Evolutionary conservation across 2,797 vertebrate genomes (phyloP).

Genomic region (Pangasius larnaudii): DNA sequence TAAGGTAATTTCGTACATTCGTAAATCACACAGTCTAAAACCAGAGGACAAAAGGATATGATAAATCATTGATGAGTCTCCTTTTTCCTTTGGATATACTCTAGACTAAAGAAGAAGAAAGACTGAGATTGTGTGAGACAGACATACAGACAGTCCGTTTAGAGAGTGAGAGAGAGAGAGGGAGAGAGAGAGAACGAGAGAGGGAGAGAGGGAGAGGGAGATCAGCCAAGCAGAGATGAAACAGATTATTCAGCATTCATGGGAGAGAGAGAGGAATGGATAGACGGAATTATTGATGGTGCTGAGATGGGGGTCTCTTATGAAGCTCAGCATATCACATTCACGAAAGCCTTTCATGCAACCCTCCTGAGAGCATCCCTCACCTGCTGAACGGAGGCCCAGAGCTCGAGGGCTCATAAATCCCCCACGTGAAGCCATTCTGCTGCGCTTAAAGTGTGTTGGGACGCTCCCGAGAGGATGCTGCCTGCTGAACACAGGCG

Average conservation of each 20-base stretch:
- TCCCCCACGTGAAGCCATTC: neutral
- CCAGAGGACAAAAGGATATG: neutral
- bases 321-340: conserved; percentile 55
- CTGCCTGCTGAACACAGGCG: neutral
- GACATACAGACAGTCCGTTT: neutral
- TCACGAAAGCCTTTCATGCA: conserved; percentile 54
- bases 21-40: no score
- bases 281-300: conserved; percentile 61
- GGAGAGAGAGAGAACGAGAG: neutral
- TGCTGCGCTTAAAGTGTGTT: conserved; percentile 3
- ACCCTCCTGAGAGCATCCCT: conserved; percentile 37
- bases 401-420: conserved; percentile 11
- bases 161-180: neutral
- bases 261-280: conserved; percentile 47
- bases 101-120: neutral
- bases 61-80: neutral
- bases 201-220: neutral
- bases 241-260: conserved; percentile 56
- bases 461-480: conserved; percentile 10
- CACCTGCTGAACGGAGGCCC: conserved; percentile 45
- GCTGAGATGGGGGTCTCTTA: conserved; percentile 48
- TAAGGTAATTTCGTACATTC: neutral
- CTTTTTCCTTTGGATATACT: neutral
- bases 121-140: neutral
- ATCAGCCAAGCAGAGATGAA: conserved; percentile 44